A percentile compares a stretch with the other conserved stretches of the same genome.
Evolutionary conservation across 2,113 vertebrate species (phyloP).

Genomic region (Atractosteus spatula): DNA sequence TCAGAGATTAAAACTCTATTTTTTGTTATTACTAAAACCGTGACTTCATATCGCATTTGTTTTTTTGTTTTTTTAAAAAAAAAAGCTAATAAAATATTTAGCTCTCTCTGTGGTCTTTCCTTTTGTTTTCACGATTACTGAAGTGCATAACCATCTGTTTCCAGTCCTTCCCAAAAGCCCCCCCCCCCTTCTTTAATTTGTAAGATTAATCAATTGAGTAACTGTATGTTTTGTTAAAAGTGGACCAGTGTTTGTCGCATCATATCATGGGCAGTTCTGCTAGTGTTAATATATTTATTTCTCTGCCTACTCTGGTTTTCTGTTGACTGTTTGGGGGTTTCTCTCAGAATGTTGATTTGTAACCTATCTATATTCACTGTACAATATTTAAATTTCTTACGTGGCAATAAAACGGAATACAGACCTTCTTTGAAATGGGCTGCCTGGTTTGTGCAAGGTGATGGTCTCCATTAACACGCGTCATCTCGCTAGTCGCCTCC

Average conservation of each 20-base stretch:
- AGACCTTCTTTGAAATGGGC: slow-evolving; percentile 52
- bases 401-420: slow-evolving; percentile 92
- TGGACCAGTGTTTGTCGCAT: slow-evolving; percentile 76
- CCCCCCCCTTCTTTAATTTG: slow-evolving; percentile 52
- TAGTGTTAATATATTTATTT: slow-evolving; percentile 83
- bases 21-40: slow-evolving; percentile 43
- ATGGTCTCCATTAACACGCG: slow-evolving; percentile 4
- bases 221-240: slow-evolving; percentile 79
- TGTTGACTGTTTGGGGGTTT: slow-evolving; percentile 56
- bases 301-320: slow-evolving; percentile 67
- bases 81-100: slow-evolving; percentile 27
- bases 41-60: slow-evolving; percentile 46
- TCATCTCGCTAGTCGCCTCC: slow-evolving; percentile 8
- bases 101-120: slow-evolving; percentile 47
- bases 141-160: slow-evolving; percentile 53
- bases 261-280: slow-evolving; percentile 81
- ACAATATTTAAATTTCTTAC: slow-evolving; percentile 97
- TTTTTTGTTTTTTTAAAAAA: slow-evolving; percentile 41
- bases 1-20: slow-evolving; percentile 34
- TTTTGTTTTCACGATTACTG: slow-evolving; percentile 56
- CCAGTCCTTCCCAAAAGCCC: slow-evolving; percentile 36
- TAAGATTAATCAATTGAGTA: slow-evolving; percentile 75
- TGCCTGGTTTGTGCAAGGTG: slow-evolving; percentile 11
- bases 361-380: slow-evolving; percentile 91
- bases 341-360: slow-evolving; percentile 86